phyloP scores from a whole-genome alignment of 2,797 vertebrate genomes.

The Rhincodon typus region DNA sequence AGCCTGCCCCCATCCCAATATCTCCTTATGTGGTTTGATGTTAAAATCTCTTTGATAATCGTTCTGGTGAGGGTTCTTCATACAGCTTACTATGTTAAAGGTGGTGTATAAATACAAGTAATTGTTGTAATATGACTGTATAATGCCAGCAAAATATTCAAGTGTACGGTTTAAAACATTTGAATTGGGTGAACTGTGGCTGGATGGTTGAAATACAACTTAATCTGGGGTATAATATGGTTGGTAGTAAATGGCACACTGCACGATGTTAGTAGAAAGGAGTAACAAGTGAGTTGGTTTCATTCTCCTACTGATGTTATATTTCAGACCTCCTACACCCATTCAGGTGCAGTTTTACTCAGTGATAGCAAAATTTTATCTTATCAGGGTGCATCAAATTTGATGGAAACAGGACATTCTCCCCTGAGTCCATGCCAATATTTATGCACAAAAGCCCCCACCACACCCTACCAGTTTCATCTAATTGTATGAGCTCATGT shows the following conservation, averaged over 20 bases:
- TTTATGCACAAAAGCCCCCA: background rate
- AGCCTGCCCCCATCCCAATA: background rate
- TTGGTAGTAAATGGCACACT: background rate
- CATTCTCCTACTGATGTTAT: background rate
- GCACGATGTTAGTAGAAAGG: background rate
- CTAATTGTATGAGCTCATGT: background rate
- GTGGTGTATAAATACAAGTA: background rate
- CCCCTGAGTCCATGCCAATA: background rate
- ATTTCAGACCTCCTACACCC: background rate
- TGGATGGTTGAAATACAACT: background rate
- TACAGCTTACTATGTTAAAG: background rate
- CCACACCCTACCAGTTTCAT: background rate
- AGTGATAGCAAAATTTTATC: background rate
- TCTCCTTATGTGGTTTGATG: background rate
- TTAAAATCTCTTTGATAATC: background rate
- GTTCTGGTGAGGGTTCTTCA: background rate
- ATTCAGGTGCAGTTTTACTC: background rate
- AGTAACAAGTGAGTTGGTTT: background rate
- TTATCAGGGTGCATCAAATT: background rate
- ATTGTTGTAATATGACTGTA: background rate
- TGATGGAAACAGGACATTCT: background rate
- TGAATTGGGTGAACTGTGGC: too few relatives aligned
- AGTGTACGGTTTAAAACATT: background rate
- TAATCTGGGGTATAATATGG: background rate
- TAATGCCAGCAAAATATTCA: background rate